Base-by-base conservation (phyloP, 2,113 vertebrate species). In the Bucco capensis region DNA sequence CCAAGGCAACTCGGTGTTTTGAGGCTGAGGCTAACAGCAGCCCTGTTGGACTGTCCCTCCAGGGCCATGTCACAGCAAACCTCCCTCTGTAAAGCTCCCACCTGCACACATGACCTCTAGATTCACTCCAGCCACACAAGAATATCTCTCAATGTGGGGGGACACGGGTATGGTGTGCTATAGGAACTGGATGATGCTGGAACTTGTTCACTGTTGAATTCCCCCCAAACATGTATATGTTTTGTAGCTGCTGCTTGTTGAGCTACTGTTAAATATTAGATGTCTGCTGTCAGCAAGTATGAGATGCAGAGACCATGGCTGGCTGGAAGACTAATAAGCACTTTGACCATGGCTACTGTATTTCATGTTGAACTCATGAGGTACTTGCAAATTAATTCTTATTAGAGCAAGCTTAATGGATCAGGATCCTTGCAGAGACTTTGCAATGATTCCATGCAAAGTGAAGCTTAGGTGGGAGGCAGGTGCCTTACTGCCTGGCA, bases 371-470 rank as follows among this genome's bases (percentile, higher is more conserved):
- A 93, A 75, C 61, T 83, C 77, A 88, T 28, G 61, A 88, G 22
- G 77, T 56, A 31, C 40, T 81, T 83, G 77, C 21, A 92, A 88
- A 84, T 93, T 80, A 94, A 86, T 92, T 44, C 51, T 88, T 83
- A 67, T 62, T 51, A 83, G 56, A 81, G 51, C 28, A 73, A 83
- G 47, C 31, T 44, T 49, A 88, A 80, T 4, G 19, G 47, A 86
- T 60, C 42, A 86, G 60, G 60, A 73, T 23, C 25, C 72, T 86
- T 88, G 54, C 18, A 18, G 76, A 83, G 42, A 23, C 42, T 72
- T 37, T 25, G 72, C 83, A 80, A 42, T n/a, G 60, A 51, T 10
- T 83, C 42, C 56, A 46, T 0, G 1, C 0, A 3, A 83, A 82
- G 19, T 10, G 58, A 73, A 54, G 86, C 47, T 77, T 19, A 54